phyloP scores from a whole-genome alignment of 2,113 vertebrate genomes.

The Tragelaphus buxtoni region DNA sequence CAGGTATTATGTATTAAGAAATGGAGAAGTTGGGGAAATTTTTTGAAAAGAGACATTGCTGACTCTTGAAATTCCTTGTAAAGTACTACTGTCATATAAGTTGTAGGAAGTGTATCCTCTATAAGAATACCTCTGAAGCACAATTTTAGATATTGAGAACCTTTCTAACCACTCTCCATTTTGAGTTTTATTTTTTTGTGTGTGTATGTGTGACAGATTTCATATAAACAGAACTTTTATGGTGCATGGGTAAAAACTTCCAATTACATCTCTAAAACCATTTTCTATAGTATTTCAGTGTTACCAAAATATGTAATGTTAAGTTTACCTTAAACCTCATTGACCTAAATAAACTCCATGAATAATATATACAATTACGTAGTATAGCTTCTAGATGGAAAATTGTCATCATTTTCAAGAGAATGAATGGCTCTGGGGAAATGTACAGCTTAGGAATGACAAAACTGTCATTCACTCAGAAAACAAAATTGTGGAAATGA shows the following conservation, averaged over 20 bases:
- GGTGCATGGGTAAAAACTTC: background rate
- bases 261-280: background rate
- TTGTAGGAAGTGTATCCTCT: background rate
- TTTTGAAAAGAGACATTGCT: background rate
- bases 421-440: background rate
- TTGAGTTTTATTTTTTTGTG: background rate
- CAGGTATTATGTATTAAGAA: background rate
- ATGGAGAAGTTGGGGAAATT: background rate
- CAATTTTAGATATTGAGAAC: slow-evolving; percentile 13
- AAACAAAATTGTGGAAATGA: background rate
- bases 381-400: background rate
- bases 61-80: background rate
- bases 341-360: background rate
- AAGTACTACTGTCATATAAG: background rate
- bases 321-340: background rate
- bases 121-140: background rate
- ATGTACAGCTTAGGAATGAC: background rate
- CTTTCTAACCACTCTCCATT: background rate
- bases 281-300: background rate
- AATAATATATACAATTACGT: background rate
- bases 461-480: background rate
- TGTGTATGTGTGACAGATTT: background rate
- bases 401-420: background rate
- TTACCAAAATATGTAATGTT: background rate
- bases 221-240: background rate